phyloP scores from a whole-genome alignment of 2,797 vertebrate species.

The Tapirus indicus region DNA sequence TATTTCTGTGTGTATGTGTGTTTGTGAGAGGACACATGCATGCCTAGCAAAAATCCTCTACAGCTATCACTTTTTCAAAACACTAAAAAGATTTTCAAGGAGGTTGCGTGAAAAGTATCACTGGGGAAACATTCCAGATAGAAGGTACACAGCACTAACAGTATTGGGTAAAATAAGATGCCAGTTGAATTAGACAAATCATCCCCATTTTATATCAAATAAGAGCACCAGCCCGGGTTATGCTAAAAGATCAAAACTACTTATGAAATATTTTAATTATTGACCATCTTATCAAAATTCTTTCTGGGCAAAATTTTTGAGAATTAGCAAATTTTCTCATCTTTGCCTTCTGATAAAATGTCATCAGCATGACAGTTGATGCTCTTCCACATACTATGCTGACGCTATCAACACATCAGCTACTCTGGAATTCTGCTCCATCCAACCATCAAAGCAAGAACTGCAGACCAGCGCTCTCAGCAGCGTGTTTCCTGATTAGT shows the following conservation, averaged over 20 bases:
- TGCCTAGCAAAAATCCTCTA: neutral
- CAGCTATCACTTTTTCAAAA: neutral
- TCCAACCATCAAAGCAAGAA: neutral
- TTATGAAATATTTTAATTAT: neutral
- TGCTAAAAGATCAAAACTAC: neutral
- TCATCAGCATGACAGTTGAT: neutral
- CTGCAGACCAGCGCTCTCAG: neutral
- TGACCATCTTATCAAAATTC: conserved; percentile 8
- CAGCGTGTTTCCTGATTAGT: neutral
- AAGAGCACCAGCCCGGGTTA: neutral
- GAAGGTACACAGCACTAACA: neutral
- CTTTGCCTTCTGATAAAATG: neutral
- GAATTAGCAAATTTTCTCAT: neutral
- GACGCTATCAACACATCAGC: neutral
- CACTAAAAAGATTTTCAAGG: neutral
- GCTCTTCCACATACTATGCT: neutral
- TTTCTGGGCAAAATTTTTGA: neutral
- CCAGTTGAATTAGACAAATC: neutral
- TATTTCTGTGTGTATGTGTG: neutral
- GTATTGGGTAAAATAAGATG: neutral
- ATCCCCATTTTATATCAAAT: neutral
- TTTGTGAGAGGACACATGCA: rapidly evolving
- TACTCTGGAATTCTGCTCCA: neutral
- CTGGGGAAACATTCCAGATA: neutral
- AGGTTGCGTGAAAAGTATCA: neutral